Conservation (phyloP, 2,113 vertebrate species). For the Xiphophorus maculatus region DNA sequence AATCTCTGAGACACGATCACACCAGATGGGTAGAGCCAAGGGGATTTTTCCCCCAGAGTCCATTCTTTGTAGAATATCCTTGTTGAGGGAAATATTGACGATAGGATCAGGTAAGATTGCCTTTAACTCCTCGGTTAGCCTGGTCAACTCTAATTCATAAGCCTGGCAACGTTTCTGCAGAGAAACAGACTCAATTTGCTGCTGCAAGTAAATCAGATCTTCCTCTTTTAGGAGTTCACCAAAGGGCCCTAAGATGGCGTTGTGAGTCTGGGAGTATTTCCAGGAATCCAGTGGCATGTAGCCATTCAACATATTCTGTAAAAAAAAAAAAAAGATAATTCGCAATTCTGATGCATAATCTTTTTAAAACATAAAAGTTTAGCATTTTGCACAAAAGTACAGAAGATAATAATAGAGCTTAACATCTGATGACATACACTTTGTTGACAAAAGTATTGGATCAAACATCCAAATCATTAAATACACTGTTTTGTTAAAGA, state of each 20-base stretch:
- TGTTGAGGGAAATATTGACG: conserved; percentile 85
- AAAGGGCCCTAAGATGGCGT: conserved; percentile 90
- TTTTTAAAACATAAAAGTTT: not conserved
- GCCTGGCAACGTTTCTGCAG: conserved; percentile 85
- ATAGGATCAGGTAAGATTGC: conserved; percentile 86
- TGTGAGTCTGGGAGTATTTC: conserved; percentile 85
- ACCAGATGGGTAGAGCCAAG: conserved; percentile 84
- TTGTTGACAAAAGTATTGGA: not conserved
- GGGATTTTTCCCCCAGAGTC: conserved; percentile 58
- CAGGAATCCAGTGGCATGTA: conserved; percentile 73
- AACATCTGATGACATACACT: too few relatives aligned
- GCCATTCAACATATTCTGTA: conserved; percentile 61
- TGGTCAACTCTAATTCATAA: conserved; percentile 86
- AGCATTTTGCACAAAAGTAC: not conserved
- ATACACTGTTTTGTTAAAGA: not conserved
- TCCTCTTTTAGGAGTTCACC: conserved; percentile 92
- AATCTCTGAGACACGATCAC: conserved; percentile 84
- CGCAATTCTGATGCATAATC: not conserved
- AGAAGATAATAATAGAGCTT: not conserved
- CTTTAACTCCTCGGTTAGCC: conserved; percentile 84
- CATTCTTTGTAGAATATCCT: conserved; percentile 76
- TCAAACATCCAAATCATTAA: not conserved
- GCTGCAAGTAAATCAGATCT: conserved; percentile 87
- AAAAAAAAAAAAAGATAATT: conserved; percentile 1
- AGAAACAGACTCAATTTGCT: conserved; percentile 85